Percentiles rank a stretch among this genome's conserved stretches.
Conservation (phyloP, 2,113 vertebrate genomes). For the Oncorhynchus mykiss region DNA sequence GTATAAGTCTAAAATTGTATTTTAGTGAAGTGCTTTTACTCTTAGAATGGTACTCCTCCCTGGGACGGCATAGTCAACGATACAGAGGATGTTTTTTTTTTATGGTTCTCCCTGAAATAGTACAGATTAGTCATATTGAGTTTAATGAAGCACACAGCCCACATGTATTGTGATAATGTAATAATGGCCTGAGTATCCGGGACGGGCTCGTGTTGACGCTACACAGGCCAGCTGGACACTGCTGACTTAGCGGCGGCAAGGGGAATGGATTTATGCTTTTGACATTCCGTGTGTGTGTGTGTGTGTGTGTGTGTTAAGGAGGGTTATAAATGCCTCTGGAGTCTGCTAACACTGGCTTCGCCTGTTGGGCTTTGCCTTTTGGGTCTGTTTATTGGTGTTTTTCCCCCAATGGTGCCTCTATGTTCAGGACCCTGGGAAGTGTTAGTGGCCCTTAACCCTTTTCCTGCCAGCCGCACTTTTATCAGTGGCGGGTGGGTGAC, state of each 20-base stretch:
- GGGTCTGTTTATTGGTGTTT: conserved; percentile 5
- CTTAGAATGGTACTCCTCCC: conserved; percentile 14
- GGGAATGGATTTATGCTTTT: conserved; percentile 39
- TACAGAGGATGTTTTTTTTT: conserved; percentile 22
- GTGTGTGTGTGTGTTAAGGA: neutral
- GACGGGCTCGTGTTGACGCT: conserved; percentile 60
- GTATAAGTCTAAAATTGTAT: too few species aligned
- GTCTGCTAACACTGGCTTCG: neutral
- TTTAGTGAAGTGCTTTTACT: conserved; percentile 3
- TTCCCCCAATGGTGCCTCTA: neutral
- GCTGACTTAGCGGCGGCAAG: conserved; percentile 12
- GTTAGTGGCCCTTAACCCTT: conserved; percentile 4
- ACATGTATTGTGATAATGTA: conserved; percentile 49
- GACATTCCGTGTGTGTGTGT: conserved; percentile 21
- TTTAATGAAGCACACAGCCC: conserved; percentile 52
- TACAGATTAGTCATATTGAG: conserved; percentile 33
- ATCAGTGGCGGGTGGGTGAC: conserved; percentile 33
- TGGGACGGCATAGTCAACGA: conserved; percentile 38
- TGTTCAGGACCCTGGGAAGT: neutral
- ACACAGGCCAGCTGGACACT: conserved; percentile 60
- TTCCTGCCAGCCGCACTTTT: conserved; percentile 16
- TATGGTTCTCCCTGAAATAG: conserved; percentile 53
- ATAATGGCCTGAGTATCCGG: conserved; percentile 61
- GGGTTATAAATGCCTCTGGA: neutral
- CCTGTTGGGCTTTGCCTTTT: neutral